phyloP scores from a whole-genome alignment of 2,797 vertebrate genomes.

The Cryptoprocta ferox region DNA sequence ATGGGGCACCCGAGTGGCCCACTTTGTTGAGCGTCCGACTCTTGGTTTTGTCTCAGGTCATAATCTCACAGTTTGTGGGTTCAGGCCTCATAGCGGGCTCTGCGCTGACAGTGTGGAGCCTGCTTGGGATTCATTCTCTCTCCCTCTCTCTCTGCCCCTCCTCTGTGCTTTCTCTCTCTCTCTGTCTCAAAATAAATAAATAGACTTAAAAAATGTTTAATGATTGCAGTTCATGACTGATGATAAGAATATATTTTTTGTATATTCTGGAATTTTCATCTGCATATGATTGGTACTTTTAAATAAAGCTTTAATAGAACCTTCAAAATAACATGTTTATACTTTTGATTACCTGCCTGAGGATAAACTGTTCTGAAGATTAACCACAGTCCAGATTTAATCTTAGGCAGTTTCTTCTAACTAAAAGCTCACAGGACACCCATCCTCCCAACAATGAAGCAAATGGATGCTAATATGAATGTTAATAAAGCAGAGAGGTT shows the following conservation, averaged over 20 bases:
- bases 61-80: no score
- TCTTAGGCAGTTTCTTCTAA: accelerated
- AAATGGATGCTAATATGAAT: not conserved
- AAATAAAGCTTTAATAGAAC: slow-evolving; percentile 38
- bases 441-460: not conserved
- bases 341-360: not conserved
- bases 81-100: no score
- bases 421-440: not conserved
- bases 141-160: no score
- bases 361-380: slow-evolving; percentile 29
- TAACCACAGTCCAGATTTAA: not conserved
- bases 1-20: no score
- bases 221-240: not conserved
- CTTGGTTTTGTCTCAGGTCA: no score
- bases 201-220: not conserved
- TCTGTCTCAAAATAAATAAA: no score
- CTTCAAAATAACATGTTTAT: slow-evolving; percentile 32
- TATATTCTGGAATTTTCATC: slow-evolving; percentile 48
- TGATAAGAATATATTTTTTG: not conserved
- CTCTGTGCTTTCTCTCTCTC: no score
- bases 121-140: no score
- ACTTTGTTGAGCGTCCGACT: no score
- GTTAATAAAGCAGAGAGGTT: not conserved
- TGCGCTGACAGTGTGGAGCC: no score
- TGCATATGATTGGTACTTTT: not conserved